Conservation (phyloP, 2,797 vertebrate genomes). For the Arctocebus calabarensis region DNA sequence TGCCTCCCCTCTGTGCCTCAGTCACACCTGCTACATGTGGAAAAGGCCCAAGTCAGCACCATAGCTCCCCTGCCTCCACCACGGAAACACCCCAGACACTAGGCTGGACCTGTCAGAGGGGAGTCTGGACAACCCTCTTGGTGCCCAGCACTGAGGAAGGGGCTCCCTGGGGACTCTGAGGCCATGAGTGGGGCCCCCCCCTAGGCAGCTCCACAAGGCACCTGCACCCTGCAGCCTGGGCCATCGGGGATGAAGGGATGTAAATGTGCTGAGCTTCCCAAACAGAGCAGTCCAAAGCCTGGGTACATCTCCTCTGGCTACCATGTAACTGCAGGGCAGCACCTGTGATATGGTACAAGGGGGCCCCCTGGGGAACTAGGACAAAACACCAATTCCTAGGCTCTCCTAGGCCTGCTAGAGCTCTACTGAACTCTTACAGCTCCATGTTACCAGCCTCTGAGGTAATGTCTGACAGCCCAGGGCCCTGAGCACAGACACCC, state of each 20-base stretch:
- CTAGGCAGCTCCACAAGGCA: neutral
- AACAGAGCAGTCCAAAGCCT: neutral
- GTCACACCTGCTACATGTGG: too few relatives aligned
- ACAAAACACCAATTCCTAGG: neutral
- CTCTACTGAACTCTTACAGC: neutral
- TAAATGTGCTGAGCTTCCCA: neutral
- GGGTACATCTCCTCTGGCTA: neutral
- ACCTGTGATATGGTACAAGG: neutral
- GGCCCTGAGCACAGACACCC: neutral
- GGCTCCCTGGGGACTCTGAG: neutral
- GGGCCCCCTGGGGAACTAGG: neutral
- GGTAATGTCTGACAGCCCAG: neutral
- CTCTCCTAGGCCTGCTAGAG: neutral
- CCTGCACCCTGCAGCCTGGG: neutral
- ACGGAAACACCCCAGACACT: neutral
- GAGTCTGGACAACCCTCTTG: neutral
- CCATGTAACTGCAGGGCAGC: neutral
- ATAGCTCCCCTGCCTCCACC: too few relatives aligned
- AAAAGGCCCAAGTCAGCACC: neutral
- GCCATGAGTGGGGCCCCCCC: neutral
- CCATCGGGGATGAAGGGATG: rapidly evolving
- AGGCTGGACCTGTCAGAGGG: neutral
- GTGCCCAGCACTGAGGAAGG: neutral
- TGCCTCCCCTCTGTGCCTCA: neutral
- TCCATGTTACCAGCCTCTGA: neutral